A percentile compares a stretch with the other conserved stretches of the same genome.
phyloP scores from a whole-genome alignment of 2,113 vertebrate genomes.

The Pipra filicauda region DNA sequence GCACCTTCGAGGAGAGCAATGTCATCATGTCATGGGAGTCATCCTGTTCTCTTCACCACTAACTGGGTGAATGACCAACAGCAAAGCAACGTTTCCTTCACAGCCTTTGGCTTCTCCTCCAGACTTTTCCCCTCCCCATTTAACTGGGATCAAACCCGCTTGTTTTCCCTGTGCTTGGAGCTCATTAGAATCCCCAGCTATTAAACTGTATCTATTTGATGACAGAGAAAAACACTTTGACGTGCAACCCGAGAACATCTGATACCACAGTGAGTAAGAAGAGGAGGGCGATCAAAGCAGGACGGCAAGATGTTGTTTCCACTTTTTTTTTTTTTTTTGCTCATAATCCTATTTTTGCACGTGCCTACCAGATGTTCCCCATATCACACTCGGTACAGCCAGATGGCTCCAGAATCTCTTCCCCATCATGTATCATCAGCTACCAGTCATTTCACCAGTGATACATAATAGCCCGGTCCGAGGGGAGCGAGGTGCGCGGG shows the following conservation, averaged over 20 bases:
- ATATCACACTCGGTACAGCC: not conserved
- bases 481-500: not conserved
- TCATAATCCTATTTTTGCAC: not conserved
- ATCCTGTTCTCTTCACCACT: not conserved
- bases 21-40: accelerated
- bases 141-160: accelerated
- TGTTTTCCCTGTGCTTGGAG: not conserved
- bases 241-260: not conserved
- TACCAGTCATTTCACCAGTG: not conserved
- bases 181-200: not conserved
- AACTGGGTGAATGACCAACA: not conserved
- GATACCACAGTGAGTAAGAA: not conserved
- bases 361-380: conserved; percentile 19
- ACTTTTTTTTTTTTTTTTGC: not conserved
- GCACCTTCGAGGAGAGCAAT: not conserved
- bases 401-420: conserved; percentile 29
- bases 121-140: not conserved
- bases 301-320: not conserved
- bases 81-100: not conserved
- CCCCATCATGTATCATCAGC: not conserved
- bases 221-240: not conserved
- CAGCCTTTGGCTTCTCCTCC: not conserved
- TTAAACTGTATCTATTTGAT: not conserved
- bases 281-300: not conserved
- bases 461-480: not conserved